These are phyloP conservation scores for Tiphia femorata DNA, from an alignment of 2,888 invertebrate genomes.

Conservation along the genomic window DNA sequence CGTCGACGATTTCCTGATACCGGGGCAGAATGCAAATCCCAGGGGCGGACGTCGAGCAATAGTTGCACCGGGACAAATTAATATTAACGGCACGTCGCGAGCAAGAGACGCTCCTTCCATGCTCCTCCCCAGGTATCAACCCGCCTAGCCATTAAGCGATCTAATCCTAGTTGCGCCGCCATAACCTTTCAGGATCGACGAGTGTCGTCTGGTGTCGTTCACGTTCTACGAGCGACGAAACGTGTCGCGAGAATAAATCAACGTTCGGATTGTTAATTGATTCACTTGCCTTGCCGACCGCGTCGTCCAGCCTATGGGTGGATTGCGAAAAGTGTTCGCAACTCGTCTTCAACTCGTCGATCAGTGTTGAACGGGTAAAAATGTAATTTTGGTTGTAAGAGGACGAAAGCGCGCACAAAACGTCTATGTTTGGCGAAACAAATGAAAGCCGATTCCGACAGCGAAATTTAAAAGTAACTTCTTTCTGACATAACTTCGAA, in stretches of 20 bases:
- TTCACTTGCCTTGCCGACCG: slow-evolving; percentile 5
- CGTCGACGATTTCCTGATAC: slow-evolving; percentile 51
- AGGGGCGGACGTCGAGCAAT: slow-evolving; percentile 7
- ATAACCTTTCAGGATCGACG: slow-evolving; percentile 34
- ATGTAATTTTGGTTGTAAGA: too few relatives aligned
- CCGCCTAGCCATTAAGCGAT: slow-evolving; percentile 35
- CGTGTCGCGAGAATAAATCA: slow-evolving; percentile 36
- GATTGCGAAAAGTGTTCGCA: too few relatives aligned
- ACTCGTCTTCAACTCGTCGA: too few relatives aligned
- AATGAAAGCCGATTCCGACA: too few relatives aligned
- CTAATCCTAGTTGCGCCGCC: slow-evolving; percentile 28
- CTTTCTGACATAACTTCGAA: too few relatives aligned
- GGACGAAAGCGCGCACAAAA: too few relatives aligned
- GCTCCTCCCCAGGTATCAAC: slow-evolving; percentile 31
- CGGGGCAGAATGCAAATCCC: slow-evolving; percentile 45
- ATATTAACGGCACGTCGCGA: slow-evolving; percentile 50
- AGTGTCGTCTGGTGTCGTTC: slow-evolving; percentile 23
- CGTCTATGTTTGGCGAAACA: too few relatives aligned
- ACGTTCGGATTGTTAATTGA: slow-evolving; percentile 27
- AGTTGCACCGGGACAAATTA: slow-evolving; percentile 42
- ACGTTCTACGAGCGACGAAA: slow-evolving; percentile 16
- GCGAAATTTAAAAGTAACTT: too few relatives aligned
- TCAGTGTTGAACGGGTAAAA: too few relatives aligned
- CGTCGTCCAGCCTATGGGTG: not conserved
- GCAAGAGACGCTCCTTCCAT: too few relatives aligned